Evolutionary conservation across 1,140 invertebrate genomes (phyloP).

Genomic region (Neodiprion pinetum): DNA sequence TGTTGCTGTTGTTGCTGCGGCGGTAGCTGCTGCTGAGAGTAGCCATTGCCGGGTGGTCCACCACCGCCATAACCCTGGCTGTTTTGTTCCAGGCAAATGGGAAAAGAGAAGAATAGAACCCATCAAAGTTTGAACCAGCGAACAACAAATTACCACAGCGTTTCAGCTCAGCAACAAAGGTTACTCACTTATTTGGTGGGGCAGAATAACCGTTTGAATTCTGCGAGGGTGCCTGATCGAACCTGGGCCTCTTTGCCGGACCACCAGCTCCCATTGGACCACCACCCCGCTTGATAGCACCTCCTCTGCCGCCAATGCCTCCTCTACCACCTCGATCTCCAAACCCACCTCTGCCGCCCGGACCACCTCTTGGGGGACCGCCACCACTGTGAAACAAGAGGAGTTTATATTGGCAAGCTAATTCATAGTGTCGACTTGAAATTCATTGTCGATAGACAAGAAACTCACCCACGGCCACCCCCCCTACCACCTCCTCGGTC

Average conservation of each 20-base stretch:
- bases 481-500: conserved; percentile 44
- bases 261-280: conserved; percentile 55
- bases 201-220: conserved; percentile 57
- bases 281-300: conserved; percentile 56
- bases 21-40: conserved; percentile 35
- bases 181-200: conserved; percentile 41
- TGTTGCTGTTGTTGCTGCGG: conserved; percentile 38
- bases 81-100: conserved; percentile 33
- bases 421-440: neutral
- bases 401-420: neutral
- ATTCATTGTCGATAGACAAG: no score
- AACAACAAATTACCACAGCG: conserved; percentile 31
- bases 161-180: conserved; percentile 15
- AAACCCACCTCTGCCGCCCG: conserved; percentile 50
- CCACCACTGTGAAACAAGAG: conserved; percentile 36
- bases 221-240: conserved; percentile 52
- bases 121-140: conserved; percentile 11
- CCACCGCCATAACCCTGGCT: conserved; percentile 54
- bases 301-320: conserved; percentile 45
- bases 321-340: conserved; percentile 41
- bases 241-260: conserved; percentile 57
- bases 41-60: conserved; percentile 45
- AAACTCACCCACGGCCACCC: conserved; percentile 48
- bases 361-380: conserved; percentile 48
- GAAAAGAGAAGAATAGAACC: conserved; percentile 16